These are phyloP conservation scores for Gopherus evgoodei DNA, from an alignment of 2,113 vertebrate genomes.

Conservation along the genomic window DNA sequence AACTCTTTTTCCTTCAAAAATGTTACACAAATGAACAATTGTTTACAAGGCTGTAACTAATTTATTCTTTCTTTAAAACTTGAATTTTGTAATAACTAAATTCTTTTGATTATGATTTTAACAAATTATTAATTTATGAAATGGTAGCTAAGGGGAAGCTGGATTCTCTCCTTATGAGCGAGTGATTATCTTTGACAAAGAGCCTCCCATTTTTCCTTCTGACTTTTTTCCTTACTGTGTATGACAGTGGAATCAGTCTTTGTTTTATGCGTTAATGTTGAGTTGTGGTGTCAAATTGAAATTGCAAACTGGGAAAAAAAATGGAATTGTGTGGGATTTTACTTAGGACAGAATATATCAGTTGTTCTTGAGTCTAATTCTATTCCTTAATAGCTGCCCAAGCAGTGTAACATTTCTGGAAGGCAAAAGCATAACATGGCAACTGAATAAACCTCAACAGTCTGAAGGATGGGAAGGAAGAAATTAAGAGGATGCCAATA, in stretches of 20 bases:
- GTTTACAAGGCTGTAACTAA: slow-evolving; percentile 90
- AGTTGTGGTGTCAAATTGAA: slow-evolving; percentile 68
- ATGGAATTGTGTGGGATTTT: slow-evolving; percentile 50
- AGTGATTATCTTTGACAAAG: slow-evolving; percentile 67
- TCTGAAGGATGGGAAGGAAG: slow-evolving; percentile 47
- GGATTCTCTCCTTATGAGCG: slow-evolving; percentile 81
- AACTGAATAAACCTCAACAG: slow-evolving; percentile 30
- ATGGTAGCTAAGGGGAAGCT: slow-evolving; percentile 83
- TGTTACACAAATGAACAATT: slow-evolving; percentile 85
- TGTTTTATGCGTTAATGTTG: slow-evolving; percentile 64
- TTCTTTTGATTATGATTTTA: slow-evolving; percentile 82
- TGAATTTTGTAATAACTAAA: slow-evolving; percentile 83
- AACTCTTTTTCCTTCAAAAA: slow-evolving; percentile 71
- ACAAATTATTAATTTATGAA: slow-evolving; percentile 86
- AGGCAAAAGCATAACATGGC: slow-evolving; percentile 38
- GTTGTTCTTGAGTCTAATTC: slow-evolving; percentile 58
- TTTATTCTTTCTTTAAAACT: slow-evolving; percentile 87
- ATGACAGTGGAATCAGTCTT: slow-evolving; percentile 67
- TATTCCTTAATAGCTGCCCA: slow-evolving; percentile 45
- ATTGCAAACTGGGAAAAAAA: slow-evolving; percentile 59
- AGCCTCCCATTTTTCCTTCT: slow-evolving; percentile 59
- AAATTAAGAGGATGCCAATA: slow-evolving; percentile 22
- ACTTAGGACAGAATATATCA: slow-evolving; percentile 61
- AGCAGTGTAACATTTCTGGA: slow-evolving; percentile 60
- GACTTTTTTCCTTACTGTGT: slow-evolving; percentile 55